Evolutionary conservation across 2,113 vertebrate genomes (phyloP), one percentile per base, ranked within the genome.

Genomic region (Clinocottus analis): DNA sequence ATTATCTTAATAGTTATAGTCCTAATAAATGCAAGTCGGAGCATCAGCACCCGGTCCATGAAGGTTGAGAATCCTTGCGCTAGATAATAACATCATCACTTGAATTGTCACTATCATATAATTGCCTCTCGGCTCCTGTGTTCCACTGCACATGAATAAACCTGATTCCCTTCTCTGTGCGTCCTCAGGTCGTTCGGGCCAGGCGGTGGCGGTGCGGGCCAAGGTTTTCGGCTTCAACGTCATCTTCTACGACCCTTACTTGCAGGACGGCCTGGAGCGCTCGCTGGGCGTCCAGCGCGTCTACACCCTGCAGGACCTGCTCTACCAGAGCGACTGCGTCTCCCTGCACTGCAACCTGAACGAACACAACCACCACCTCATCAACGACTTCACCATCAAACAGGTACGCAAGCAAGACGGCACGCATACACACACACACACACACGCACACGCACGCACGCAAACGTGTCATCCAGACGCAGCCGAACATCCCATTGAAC

Each of bases 321-420:
- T 99, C 39, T 99, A 99, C 80, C 98, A 99, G 96, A 99, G 97
- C 39, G 98, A 99, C 96, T 99, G 98, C 23, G 98, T 99, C 33
- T 99, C 97, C 55, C 90, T 99, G 93, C 98, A 99, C 96, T 99
- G 98, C 84, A 99, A 96, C 93, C 96, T 98, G 37, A 99, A 99
- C 1, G 97, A 99, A 74, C 97, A 99, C 90, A 99, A 99, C 95
- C 98, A 99, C 90, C 98, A 99, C 94, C 97, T 99, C 69, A 99
- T 99, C 96, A 99, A 99, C 29, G 98, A 99, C 95, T 99, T 99
- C 92, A 99, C 98, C 85, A 99, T 99, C 81, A 99, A 99, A 93
- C 98, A 99, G 98, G 98, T 99, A 84, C 37, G 0, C 23, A 10
- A 14, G 11, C 3, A 31, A 4, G 4, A 31, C 29, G 4, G 33